Evolutionary conservation across 2,797 vertebrate genomes (phyloP), one percentile per base, ranked within the genome.

Genomic region (Poeciliopsis gracilis): DNA sequence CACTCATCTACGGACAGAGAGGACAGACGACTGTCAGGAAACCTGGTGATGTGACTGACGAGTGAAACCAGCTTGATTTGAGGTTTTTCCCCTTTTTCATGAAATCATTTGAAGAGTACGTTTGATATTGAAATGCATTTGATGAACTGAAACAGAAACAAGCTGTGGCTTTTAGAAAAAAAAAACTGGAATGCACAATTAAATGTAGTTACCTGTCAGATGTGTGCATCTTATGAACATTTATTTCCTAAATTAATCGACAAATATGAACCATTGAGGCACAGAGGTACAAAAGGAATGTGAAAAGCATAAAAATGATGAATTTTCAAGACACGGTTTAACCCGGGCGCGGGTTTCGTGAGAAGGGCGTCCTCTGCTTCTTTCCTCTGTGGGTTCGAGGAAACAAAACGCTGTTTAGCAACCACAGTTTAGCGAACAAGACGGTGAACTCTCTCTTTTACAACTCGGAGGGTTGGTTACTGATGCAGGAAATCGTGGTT

Each of bases 1-100:
- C 91, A 0, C 86, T 93, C 92, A 94, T 94, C 94, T 95, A 88
- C 73, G 76, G 57, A 76, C 28, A 83, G 46, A 67, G 53, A 45
- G 36, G 59, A 1, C 5, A 71, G 3, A 43, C 46, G 11, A 12
- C 36, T 0, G 1, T 67, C 23, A 67, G 36, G 63, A 67, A 63
- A 63, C 0, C 4, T 25, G 36, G 36, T 41, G 20, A 41, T 67
- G 23, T 25, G 36, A 63, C 9, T 61, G 28, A 18, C 18, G 1
- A 36, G 61, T 38, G 36, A 38, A 41, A 67, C 36, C 57, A 33
- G 16, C 28, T 61, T 18, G 59, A 18, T 18, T 3, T 33, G 59
- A 13, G 15, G 5, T 12, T 41, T 66, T 66, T 20, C 5, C 33
- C 8, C 18, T 23, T 61, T 33, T 16, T 18, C 2, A 1, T 9